A percentile compares a stretch with the other conserved stretches of the same genome.
Conservation (phyloP, 2,113 vertebrate species). For the Cephalophus harveyi region DNA sequence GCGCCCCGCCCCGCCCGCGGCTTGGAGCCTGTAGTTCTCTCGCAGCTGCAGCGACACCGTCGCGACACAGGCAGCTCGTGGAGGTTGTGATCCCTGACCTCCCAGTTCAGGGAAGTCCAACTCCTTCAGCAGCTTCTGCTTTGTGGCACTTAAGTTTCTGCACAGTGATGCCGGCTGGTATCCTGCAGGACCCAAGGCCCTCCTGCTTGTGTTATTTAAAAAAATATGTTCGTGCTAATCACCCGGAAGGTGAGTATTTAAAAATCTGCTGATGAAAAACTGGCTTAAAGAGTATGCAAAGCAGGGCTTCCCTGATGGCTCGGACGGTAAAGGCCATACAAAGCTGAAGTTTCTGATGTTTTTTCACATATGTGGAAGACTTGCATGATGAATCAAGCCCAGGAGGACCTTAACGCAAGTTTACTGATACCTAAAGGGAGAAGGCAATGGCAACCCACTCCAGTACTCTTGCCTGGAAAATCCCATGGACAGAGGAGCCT, state of each 20-base stretch:
- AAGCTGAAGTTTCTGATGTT: neutral
- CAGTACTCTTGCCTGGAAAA: no score
- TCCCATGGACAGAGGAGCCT: no score
- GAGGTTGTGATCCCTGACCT: constrained; percentile 89
- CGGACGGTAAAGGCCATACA: neutral
- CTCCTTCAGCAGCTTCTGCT: constrained; percentile 94
- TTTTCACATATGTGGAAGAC: neutral
- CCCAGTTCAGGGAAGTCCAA: constrained; percentile 95
- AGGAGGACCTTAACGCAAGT: neutral
- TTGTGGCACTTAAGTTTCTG: constrained; percentile 92
- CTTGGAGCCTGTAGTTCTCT: constrained; percentile 79
- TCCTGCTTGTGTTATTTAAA: neutral
- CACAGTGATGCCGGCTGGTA: constrained; percentile 82
- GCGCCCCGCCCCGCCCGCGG: constrained; percentile 85
- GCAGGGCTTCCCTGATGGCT: neutral
- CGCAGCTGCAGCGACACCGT: rapidly evolving
- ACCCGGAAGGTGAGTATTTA: neutral
- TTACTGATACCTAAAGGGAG: neutral
- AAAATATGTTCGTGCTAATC: neutral
- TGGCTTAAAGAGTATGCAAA: neutral
- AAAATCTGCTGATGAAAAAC: neutral
- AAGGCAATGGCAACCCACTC: no score
- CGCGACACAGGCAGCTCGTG: constrained; percentile 86
- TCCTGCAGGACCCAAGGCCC: neutral
- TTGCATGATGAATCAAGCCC: neutral